Conservation (phyloP, 2,113 vertebrate genomes). For the Chaetura pelagica region DNA sequence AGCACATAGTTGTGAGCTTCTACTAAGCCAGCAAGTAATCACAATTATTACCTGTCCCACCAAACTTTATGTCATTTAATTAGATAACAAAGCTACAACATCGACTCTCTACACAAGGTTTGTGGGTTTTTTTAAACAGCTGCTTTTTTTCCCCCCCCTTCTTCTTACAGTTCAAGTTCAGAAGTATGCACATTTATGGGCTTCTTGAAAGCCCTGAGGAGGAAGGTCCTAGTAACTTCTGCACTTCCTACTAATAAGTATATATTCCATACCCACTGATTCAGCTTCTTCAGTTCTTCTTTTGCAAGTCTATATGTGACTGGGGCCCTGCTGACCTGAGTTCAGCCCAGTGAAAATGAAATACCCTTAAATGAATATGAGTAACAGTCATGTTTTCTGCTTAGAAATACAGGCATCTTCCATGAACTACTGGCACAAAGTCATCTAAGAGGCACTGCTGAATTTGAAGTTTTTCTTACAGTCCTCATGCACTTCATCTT, state of each 20-base stretch:
- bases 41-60: neutral
- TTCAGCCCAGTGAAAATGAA: neutral
- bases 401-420: neutral
- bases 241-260: neutral
- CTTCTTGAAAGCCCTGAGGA: neutral
- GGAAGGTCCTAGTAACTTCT: neutral
- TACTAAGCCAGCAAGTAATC: neutral
- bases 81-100: neutral
- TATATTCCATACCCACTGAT: rapidly evolving
- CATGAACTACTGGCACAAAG: neutral
- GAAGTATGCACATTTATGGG: neutral
- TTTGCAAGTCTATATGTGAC: neutral
- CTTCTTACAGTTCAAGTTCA: neutral
- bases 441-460: neutral
- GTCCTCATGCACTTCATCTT: neutral
- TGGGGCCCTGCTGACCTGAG: neutral
- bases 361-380: neutral
- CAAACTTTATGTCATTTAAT: neutral
- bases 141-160: rapidly evolving
- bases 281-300: neutral
- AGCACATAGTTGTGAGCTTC: neutral
- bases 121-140: neutral
- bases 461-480: neutral
- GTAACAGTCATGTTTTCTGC: neutral
- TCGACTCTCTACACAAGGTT: rapidly evolving